Conservation (phyloP, 2,888 invertebrate species). For the Bombyx huttoni region DNA sequence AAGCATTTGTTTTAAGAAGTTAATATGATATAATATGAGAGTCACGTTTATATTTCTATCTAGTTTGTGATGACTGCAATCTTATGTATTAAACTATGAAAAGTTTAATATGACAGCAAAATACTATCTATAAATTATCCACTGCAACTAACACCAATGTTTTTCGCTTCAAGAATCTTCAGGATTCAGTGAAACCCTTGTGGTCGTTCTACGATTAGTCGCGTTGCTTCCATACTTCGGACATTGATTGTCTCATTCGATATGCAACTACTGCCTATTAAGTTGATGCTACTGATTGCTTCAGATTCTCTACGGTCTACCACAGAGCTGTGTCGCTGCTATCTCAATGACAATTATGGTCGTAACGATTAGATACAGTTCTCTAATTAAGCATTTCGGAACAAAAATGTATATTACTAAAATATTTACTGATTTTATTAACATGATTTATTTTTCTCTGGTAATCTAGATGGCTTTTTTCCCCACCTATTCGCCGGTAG, state of each 20-base stretch:
- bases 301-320: slow-evolving; percentile 51
- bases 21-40: too few species aligned
- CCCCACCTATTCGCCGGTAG: too few species aligned
- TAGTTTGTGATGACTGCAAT: too few species aligned
- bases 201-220: slow-evolving; percentile 23
- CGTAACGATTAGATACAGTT: neutral
- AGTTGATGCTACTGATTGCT: slow-evolving; percentile 33
- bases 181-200: neutral
- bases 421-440: too few species aligned
- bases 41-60: too few species aligned
- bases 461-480: too few species aligned
- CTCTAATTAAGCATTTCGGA: neutral
- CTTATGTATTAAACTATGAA: too few species aligned
- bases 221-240: slow-evolving; percentile 27
- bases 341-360: slow-evolving; percentile 50
- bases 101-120: too few species aligned
- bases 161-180: neutral
- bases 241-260: slow-evolving; percentile 46
- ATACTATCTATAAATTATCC: too few species aligned
- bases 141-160: too few species aligned
- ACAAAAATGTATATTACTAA: neutral
- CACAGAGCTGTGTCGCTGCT: slow-evolving; percentile 30
- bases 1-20: too few species aligned
- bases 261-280: slow-evolving; percentile 55
- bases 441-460: too few species aligned